These are phyloP conservation scores for Sciaenops ocellatus DNA, from an alignment of 2,797 vertebrate species.

Conservation along the genomic window DNA sequence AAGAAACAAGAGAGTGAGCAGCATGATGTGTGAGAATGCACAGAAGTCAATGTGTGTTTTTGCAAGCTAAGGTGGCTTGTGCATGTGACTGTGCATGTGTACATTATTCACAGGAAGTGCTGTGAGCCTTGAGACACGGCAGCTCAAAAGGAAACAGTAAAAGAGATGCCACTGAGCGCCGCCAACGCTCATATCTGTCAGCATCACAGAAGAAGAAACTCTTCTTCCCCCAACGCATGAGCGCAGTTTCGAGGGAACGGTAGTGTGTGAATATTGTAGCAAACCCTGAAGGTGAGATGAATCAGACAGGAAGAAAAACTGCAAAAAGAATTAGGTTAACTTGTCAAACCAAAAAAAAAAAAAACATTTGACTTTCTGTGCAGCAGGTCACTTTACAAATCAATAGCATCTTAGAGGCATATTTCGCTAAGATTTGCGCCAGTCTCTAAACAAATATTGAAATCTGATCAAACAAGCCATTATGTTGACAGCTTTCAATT, in stretches of 20 bases:
- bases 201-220: conserved; percentile 51
- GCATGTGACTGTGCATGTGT: conserved; percentile 40
- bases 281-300: conserved; percentile 53
- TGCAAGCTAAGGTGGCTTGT: conserved; percentile 28
- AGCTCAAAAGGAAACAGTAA: conserved; percentile 58
- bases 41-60: conserved; percentile 20
- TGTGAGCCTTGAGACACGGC: conserved; percentile 43
- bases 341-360: conserved; percentile 46
- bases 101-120: conserved; percentile 59
- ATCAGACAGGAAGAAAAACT: conserved; percentile 35
- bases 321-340: conserved; percentile 52
- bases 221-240: conserved; percentile 26
- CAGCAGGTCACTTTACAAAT: conserved; percentile 51
- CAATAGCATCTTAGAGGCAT: conserved; percentile 38
- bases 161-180: conserved; percentile 44
- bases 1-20: background rate
- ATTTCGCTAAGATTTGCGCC: conserved; percentile 48
- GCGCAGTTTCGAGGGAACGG: conserved; percentile 8
- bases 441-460: conserved; percentile 70
- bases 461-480: conserved; percentile 77
- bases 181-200: conserved; percentile 67
- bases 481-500: conserved; percentile 69
- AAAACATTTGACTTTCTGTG: conserved; percentile 34
- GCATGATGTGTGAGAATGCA: background rate
- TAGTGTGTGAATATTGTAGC: conserved; percentile 33